Percentiles rank a stretch among this genome's conserved stretches.
These are phyloP conservation scores for Wiebesia pumilae DNA, from an alignment of 1,140 invertebrate species.

Conservation along the genomic window DNA sequence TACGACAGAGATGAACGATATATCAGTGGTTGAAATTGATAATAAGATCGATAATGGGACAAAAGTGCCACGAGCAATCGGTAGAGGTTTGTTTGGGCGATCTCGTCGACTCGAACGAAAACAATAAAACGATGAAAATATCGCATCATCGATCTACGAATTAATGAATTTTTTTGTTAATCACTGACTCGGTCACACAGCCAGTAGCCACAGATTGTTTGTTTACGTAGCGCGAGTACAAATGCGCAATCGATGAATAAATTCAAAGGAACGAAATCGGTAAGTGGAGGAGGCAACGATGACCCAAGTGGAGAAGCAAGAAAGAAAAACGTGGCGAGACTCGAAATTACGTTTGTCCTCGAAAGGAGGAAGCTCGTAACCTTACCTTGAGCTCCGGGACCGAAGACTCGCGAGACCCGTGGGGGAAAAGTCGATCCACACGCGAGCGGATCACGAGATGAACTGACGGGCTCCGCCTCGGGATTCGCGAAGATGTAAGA, in stretches of 20 bases:
- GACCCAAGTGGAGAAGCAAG: not conserved
- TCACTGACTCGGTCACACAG: no score
- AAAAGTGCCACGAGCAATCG: no score
- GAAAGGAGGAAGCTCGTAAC: not conserved
- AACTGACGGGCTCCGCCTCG: constrained; percentile 24
- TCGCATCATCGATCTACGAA: no score
- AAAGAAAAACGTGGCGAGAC: not conserved
- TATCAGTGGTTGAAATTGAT: no score
- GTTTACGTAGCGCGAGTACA: not conserved
- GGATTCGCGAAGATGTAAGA: constrained; percentile 26
- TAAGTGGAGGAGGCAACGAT: not conserved
- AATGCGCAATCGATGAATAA: not conserved
- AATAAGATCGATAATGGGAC: no score
- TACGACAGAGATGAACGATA: no score
- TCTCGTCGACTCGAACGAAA: no score
- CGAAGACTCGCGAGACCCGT: not conserved
- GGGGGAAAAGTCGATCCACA: not conserved
- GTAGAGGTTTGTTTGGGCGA: no score
- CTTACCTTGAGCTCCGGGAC: constrained; percentile 11
- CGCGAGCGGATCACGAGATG: constrained; percentile 28
- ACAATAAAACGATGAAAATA: no score
- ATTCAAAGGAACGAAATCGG: not conserved
- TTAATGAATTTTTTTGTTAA: no score
- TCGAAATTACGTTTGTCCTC: no score
- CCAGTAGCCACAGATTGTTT: no score